These are phyloP conservation scores for Polietes domitor DNA, from an alignment of 2,888 invertebrate species.

Conservation along the genomic window DNA sequence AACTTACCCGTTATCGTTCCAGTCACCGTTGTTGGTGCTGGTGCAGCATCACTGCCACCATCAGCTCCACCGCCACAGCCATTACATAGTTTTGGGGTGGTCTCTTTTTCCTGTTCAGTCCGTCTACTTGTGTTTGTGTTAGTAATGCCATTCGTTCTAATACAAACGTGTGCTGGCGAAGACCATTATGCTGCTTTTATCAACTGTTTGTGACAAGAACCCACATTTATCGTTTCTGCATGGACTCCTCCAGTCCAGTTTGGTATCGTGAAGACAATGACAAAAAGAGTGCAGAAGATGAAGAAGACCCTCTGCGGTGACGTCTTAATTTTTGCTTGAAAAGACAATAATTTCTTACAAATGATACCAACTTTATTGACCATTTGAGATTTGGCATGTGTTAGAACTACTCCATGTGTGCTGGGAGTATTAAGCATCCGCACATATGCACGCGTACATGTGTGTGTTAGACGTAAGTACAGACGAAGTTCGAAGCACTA, in stretches of 20 bases:
- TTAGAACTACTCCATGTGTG: not conserved
- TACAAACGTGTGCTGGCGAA: conserved; percentile 59
- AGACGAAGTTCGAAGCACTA: not conserved
- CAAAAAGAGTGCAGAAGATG: conserved; percentile 33
- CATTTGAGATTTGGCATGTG: conserved; percentile 70
- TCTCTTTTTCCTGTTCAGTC: not conserved
- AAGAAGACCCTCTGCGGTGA: conserved; percentile 36
- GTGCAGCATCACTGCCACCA: not conserved
- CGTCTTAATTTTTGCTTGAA: conserved; percentile 59
- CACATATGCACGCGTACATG: not conserved
- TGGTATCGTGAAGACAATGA: not conserved
- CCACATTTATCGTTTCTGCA: conserved; percentile 60
- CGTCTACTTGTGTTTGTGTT: conserved; percentile 11
- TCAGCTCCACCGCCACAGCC: conserved; percentile 5
- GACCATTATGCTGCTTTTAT: conserved; percentile 57
- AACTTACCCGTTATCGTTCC: not conserved
- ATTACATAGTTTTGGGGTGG: no score
- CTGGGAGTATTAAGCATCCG: not conserved
- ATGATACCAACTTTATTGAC: conserved; percentile 70
- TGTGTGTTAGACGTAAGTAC: not conserved
- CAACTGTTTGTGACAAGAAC: conserved; percentile 66
- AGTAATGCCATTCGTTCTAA: conserved; percentile 43
- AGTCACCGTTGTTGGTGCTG: not conserved
- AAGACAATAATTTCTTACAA: conserved; percentile 66
- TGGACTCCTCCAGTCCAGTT: conserved; percentile 22